These are phyloP conservation scores for Pituophis catenifer DNA, from an alignment of 2,113 vertebrate species.

Conservation along the genomic window DNA sequence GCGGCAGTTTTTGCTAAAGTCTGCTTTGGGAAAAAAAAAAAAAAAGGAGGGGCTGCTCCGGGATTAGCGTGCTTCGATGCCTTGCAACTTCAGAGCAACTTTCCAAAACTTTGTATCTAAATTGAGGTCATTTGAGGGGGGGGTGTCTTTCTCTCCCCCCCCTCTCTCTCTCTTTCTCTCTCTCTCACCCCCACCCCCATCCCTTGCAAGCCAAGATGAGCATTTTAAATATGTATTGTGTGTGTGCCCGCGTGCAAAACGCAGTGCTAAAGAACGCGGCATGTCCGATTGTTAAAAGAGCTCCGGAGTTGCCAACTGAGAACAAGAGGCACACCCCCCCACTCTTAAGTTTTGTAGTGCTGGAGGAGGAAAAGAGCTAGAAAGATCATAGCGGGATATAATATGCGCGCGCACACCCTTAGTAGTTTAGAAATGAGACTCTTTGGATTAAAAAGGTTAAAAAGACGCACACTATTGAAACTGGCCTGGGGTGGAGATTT, in stretches of 20 bases:
- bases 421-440: background rate
- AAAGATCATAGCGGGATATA: background rate
- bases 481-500: background rate
- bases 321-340: background rate
- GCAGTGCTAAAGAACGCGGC: background rate
- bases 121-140: constrained; percentile 22
- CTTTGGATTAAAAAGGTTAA: background rate
- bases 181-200: background rate
- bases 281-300: constrained; percentile 1
- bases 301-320: constrained; percentile 13
- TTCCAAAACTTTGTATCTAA: constrained; percentile 55
- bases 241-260: background rate
- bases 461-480: background rate
- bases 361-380: background rate
- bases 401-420: background rate
- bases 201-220: background rate
- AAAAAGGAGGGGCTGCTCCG: constrained; percentile 40
- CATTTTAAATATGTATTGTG: constrained; percentile 2
- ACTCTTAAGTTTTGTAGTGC: background rate
- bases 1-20: constrained; percentile 41
- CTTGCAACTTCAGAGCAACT: constrained; percentile 59
- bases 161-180: background rate
- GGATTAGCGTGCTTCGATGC: constrained; percentile 30
- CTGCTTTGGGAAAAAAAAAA: background rate
- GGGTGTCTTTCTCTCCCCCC: background rate